Conservation (phyloP, 2,797 vertebrate species). For the Gymnopithys bicolor region DNA sequence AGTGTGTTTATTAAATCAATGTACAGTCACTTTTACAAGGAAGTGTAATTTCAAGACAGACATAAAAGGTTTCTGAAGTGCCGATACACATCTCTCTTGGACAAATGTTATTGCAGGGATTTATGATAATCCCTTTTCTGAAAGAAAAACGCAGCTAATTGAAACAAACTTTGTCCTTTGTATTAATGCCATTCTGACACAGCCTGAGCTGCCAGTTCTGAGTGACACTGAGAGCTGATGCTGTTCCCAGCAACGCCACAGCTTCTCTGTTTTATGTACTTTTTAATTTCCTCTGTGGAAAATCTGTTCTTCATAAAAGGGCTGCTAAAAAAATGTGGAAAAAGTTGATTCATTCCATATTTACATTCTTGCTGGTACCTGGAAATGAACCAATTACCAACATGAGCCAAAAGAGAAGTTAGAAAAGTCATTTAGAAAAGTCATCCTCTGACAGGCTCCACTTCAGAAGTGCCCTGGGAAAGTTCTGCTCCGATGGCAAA, state of each 20-base stretch:
- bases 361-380: slow-evolving; percentile 84
- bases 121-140: slow-evolving; percentile 78
- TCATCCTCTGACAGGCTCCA: slow-evolving; percentile 66
- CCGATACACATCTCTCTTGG: slow-evolving; percentile 67
- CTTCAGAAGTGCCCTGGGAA: slow-evolving; percentile 63
- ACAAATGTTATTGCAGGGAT: slow-evolving; percentile 80
- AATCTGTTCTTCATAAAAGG: slow-evolving; percentile 97
- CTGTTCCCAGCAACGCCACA: slow-evolving; percentile 85
- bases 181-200: slow-evolving; percentile 76
- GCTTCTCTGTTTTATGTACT: slow-evolving; percentile 88
- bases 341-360: slow-evolving; percentile 89
- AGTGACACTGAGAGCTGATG: slow-evolving; percentile 80
- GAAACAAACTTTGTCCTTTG: slow-evolving; percentile 74
- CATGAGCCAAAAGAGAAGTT: slow-evolving; percentile 75
- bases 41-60: slow-evolving; percentile 64
- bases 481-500: slow-evolving; percentile 49
- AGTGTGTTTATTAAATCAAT: slow-evolving; percentile 71
- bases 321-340: slow-evolving; percentile 85
- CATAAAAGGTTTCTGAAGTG: slow-evolving; percentile 67
- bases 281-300: slow-evolving; percentile 96
- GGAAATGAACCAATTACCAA: slow-evolving; percentile 80
- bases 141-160: slow-evolving; percentile 79
- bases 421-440: slow-evolving; percentile 74
- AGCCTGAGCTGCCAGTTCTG: slow-evolving; percentile 73
- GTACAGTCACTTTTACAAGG: slow-evolving; percentile 74